phyloP scores from a whole-genome alignment of 2,113 vertebrate species.

The Pao palembangensis region DNA sequence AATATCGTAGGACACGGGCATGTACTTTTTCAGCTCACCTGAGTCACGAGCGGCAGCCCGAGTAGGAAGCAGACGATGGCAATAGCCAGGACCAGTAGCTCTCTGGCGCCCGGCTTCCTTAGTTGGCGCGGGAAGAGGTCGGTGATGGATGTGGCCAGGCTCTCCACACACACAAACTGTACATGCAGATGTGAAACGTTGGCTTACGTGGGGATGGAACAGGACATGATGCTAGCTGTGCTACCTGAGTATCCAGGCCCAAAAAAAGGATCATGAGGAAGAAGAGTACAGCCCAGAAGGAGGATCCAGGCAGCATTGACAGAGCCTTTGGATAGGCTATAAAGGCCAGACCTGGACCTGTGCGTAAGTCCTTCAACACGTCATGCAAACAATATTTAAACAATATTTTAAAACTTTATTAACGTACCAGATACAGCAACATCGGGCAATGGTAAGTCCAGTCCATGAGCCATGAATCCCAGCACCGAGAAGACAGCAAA shows the following conservation, averaged over 20 bases:
- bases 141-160: constrained; percentile 83
- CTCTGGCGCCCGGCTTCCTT: constrained; percentile 73
- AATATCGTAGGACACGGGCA: background rate
- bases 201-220: background rate
- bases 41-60: constrained; percentile 82
- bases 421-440: constrained; percentile 73
- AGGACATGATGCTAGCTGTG: background rate
- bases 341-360: constrained; percentile 87
- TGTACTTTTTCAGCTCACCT: constrained; percentile 68
- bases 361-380: background rate
- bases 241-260: constrained; percentile 87
- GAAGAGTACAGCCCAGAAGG: constrained; percentile 91
- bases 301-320: constrained; percentile 82
- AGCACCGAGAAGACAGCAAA: constrained; percentile 86
- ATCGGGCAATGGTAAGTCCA: constrained; percentile 59
- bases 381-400: background rate
- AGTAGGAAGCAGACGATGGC: constrained; percentile 80
- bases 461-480: constrained; percentile 80
- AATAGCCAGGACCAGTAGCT: constrained; percentile 82
- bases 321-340: constrained; percentile 83
- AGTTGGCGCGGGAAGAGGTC: constrained; percentile 85
- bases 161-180: constrained; percentile 91
- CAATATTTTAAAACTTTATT: background rate
- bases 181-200: background rate
- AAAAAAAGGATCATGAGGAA: constrained; percentile 91